Base-by-base conservation (phyloP, 23 tunicate genomes). In the Aplidium turbinatum region DNA sequence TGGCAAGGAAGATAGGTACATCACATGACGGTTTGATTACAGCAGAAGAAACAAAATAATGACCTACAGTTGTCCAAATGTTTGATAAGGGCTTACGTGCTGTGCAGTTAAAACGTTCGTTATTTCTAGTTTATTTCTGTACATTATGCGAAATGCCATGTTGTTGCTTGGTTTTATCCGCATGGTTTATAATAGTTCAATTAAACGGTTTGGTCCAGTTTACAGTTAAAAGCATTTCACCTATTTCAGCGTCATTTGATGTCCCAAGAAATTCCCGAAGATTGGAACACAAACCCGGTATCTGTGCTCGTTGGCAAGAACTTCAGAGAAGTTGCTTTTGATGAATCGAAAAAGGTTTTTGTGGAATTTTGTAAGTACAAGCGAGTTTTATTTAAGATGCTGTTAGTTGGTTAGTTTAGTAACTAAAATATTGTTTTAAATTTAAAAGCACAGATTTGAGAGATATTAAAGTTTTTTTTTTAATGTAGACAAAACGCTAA, bases 291-390 rank as follows among this genome's bases (percentile, higher is more conserved):
- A 28, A 85, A 85, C 48, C 92, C 96, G 26, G 96, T 95, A 4
- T n/a, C 69, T 25, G 85, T 88, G 27, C 78, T 95, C 28, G 96
- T 88, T 47, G 99, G 99, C 31, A 83, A 83, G 77, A 95, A 95
- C 84, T 95, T 88, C 80, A 50, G 61, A 32, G 96, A 88, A 67
- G 90, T 84, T 53, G 99, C 84, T 38, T 83, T 75, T 51, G 87
- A 95, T 78, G 40, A 85, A 52, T 76, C 85, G n/a, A 94, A 94
- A 79, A 94, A 94, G 46, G 99, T 94, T 42, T 94, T 94, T 63
- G 90, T 94, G 29, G 99, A 94, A 87, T 94, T 94, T 54, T 94
- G 97, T 91, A 77, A 91, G 97, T 91, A 13, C 9, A 38, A n/a
- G n/a, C n/a, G n/a, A n/a, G n/a, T 31, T 54, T 56, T 4, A 47